These are phyloP conservation scores for Selene dorsalis DNA, from an alignment of 2,797 vertebrate species.

Conservation along the genomic window DNA sequence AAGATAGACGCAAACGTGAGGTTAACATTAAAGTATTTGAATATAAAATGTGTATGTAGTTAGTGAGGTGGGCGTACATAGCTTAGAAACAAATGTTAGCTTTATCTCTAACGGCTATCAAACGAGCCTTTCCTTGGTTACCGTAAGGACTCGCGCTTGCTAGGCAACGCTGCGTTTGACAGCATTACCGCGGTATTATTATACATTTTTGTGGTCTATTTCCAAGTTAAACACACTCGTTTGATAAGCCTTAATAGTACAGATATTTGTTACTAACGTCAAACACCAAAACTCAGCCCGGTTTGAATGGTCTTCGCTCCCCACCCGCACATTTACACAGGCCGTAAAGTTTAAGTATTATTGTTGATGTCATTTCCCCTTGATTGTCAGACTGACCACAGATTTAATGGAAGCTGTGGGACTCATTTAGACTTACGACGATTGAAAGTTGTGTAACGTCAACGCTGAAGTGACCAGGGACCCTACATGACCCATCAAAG, in stretches of 20 bases:
- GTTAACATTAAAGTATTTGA: rapidly evolving
- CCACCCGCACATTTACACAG: slow-evolving; percentile 14
- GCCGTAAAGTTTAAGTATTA: slow-evolving; percentile 7
- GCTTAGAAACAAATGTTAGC: slow-evolving; percentile 41
- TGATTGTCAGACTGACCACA: background rate
- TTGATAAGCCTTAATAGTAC: background rate
- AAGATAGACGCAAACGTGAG: background rate
- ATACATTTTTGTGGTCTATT: too few relatives aligned
- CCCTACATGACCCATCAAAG: slow-evolving; percentile 18
- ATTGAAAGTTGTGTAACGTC: background rate
- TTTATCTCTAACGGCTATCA: background rate
- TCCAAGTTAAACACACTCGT: rapidly evolving
- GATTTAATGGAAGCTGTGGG: background rate
- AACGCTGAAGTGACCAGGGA: background rate
- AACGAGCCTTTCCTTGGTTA: background rate
- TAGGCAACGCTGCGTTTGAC: background rate
- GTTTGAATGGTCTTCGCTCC: background rate
- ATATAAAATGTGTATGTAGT: rapidly evolving
- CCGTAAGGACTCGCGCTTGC: slow-evolving; percentile 11
- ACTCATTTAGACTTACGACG: background rate
- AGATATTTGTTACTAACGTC: background rate
- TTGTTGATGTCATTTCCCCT: background rate
- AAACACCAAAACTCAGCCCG: background rate
- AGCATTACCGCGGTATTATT: background rate
- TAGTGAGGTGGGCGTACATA: background rate